Evolutionary conservation across 92 coral and sea anemone species (phyloP), one percentile per base, ranked within the genome.

Genomic region (Ricordea florida): DNA sequence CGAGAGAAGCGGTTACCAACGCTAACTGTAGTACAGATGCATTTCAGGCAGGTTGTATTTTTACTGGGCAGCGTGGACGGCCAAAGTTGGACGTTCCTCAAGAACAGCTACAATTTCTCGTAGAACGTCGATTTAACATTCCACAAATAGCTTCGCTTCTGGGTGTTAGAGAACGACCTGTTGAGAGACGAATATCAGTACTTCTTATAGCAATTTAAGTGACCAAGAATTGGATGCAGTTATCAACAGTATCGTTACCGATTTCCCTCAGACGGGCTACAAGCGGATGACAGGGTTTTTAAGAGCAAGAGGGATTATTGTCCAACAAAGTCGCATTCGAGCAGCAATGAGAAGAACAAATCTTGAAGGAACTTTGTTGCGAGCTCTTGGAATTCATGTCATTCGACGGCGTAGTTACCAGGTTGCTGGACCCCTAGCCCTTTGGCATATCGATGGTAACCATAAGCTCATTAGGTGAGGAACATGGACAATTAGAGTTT

Each of bases 111-210:
- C 65, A 80, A 45, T 65, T 70, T 27, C 73, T 55, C 37, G 49
- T 80, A 56, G 79, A 80, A 48, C 55, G 57, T 53, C 78, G 65
- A 11, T 70, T 80, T 10, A 69, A 63, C 41, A 63, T 71, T 1
- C 43, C 74, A 25, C 57, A 68, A 4, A 85, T 85, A 3, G 85
- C 90, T 6, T 23, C 21, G 9, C 55, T 70, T 28, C 65, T 85
- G 52, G 84, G 86, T 41, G 80, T 85, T 41, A 79, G 63, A 36
- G 31, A 29, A 45, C 79, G 80, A 62, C 80, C 92, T 27, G 44
- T 74, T 17, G 87, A 86, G 69, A 65, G 92, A 74, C 78, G 17
- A 69, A 49, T 16, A 59, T 72, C 24, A 57, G 74, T 29, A 61
- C 66, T 33, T 61, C 77, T 40, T 85, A 76, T 48, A 59, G 74